A percentile compares a stretch with the other conserved stretches of the same genome.
Evolutionary conservation across 2,113 vertebrate genomes (phyloP).

Genomic region (Uria lomvia): DNA sequence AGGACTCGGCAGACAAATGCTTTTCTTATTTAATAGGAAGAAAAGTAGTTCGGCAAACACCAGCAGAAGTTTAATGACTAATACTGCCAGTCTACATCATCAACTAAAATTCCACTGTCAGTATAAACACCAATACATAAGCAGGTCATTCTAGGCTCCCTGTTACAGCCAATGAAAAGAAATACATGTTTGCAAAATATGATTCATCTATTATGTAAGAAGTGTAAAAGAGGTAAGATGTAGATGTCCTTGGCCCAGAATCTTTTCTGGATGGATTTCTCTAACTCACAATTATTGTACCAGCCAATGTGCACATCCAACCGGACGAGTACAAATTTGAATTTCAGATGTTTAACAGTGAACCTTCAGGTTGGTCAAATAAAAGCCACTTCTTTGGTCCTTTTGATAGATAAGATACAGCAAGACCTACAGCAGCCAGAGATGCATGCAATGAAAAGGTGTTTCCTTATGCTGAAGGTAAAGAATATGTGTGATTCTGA

Average conservation of each 20-base stretch:
- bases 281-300: neutral
- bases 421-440: neutral
- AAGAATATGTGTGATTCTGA: neutral
- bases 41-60: neutral
- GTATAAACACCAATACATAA: neutral
- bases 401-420: neutral
- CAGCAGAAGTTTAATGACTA: neutral
- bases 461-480: neutral
- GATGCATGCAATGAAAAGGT: neutral
- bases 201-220: neutral
- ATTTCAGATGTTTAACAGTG: neutral
- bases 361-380: neutral
- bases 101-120: neutral
- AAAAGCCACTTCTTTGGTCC: neutral
- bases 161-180: neutral
- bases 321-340: neutral
- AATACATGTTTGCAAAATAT: fast-evolving
- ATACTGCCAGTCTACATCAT: neutral
- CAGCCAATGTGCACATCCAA: neutral
- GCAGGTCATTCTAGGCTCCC: neutral
- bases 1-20: neutral
- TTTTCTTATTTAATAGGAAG: neutral
- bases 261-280: neutral
- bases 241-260: neutral
- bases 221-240: neutral